Evolutionary conservation across 2,888 invertebrate species (phyloP).

Genomic region (Temnothorax unifasciatus): DNA sequence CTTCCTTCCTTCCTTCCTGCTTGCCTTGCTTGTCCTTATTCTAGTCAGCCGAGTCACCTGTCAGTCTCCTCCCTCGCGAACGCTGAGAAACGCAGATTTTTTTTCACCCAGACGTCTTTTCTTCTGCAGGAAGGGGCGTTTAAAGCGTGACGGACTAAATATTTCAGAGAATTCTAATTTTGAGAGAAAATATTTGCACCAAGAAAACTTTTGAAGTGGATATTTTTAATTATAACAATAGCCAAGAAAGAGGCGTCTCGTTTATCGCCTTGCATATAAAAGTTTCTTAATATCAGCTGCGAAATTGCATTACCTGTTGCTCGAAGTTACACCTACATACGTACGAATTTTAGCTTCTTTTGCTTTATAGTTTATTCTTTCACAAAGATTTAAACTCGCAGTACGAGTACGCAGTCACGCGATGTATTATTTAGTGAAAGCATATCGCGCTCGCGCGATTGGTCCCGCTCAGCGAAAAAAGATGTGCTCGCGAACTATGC

Average conservation of each 20-base stretch:
- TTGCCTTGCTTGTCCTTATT: conserved; percentile 48
- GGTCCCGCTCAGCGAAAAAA: conserved; percentile 8
- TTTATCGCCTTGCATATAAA: background rate
- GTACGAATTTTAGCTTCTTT: background rate
- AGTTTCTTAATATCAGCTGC: background rate
- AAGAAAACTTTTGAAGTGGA: background rate
- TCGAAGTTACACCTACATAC: background rate
- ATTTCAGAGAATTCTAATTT: background rate
- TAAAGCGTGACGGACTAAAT: background rate
- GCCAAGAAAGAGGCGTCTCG: background rate
- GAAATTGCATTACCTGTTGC: conserved; percentile 37
- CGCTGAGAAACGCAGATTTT: conserved; percentile 13
- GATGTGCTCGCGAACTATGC: conserved; percentile 27
- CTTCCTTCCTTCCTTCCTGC: conserved; percentile 18
- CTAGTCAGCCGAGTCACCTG: conserved; percentile 58
- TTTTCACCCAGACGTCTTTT: background rate
- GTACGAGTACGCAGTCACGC: background rate
- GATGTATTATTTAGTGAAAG: conserved; percentile 9
- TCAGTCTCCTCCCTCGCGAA: conserved; percentile 18
- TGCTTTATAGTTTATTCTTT: background rate
- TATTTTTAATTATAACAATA: background rate
- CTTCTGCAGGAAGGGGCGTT: background rate
- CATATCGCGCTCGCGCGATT: background rate
- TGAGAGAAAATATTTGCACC: background rate
- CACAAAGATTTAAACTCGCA: conserved; percentile 2